These are phyloP conservation scores for Nymphalis polychloros DNA, from an alignment of 2,888 invertebrate genomes.

Conservation along the genomic window DNA sequence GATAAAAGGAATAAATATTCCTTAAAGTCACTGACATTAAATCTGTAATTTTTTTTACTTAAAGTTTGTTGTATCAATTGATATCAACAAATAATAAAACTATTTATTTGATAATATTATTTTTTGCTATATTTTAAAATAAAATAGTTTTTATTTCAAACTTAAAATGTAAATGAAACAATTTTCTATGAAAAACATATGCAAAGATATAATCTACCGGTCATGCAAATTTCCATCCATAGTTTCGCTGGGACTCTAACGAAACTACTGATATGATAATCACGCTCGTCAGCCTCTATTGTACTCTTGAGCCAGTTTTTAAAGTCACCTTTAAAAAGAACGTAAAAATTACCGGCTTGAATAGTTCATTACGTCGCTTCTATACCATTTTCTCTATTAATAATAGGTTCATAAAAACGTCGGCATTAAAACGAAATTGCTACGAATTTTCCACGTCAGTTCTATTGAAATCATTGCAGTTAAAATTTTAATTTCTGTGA, in stretches of 20 bases:
- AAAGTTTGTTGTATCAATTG: too few relatives aligned
- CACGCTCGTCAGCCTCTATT: slow-evolving; percentile 61
- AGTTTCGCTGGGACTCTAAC: slow-evolving; percentile 28
- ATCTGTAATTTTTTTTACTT: too few relatives aligned
- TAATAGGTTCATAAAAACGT: slow-evolving; percentile 30
- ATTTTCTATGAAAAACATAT: slow-evolving; percentile 6
- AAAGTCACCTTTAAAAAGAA: slow-evolving; percentile 32
- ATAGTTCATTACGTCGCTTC: slow-evolving; percentile 46
- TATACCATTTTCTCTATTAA: slow-evolving; percentile 28
- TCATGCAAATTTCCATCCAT: slow-evolving; percentile 26
- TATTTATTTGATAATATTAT: neutral
- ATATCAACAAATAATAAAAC: too few relatives aligned
- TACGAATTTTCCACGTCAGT: slow-evolving; percentile 29
- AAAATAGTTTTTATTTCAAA: too few relatives aligned
- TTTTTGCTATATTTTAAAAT: neutral
- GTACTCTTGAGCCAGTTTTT: slow-evolving; percentile 44
- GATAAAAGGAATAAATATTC: too few relatives aligned
- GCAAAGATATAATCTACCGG: slow-evolving; percentile 20
- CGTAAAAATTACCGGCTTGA: slow-evolving; percentile 40
- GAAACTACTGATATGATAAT: slow-evolving; percentile 42
- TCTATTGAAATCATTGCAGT: slow-evolving; percentile 31
- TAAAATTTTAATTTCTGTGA: slow-evolving; percentile 25
- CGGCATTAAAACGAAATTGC: slow-evolving; percentile 30
- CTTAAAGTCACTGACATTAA: too few relatives aligned
- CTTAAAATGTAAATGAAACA: neutral